Evolutionary conservation across 2,888 invertebrate species (phyloP), one percentile per base, ranked within the genome.

Genomic region (Scaptomyza reducta): DNA sequence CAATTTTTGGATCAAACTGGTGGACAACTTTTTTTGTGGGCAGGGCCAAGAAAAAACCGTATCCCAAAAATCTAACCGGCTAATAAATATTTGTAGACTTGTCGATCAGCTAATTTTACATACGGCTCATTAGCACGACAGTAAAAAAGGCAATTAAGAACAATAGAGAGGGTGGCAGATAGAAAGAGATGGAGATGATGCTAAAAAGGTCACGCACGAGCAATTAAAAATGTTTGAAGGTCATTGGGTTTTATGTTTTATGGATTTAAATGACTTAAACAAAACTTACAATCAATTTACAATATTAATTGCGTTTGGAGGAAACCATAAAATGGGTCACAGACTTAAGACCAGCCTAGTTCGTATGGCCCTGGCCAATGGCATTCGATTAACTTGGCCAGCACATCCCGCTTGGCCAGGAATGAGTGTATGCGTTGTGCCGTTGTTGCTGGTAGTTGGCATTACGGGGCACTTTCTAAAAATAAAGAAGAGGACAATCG

Each of bases 381-480:
- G 62, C 31, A 10, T 22, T 7, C 25, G 63, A 27, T 53, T 35
- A 35, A 29, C 27, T 45, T 16, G 35, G 6, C 51, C 41, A 49
- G 57, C 27, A 27, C 70, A 53, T 63, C 31, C 18, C 47, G 47
- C 33, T n/a, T 49, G 49, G 33, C 18, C 33, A 49, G 33, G 49
- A 49, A n/a, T 49, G 31, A 18, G 29, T 46, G 29, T 46, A 9
- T 25, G 7, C 13, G 27, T 45, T 14, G 13, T 33, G 11, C 13
- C 13, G 4, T 33, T 33, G 11, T 33, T 35, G n/a, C n/a, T 10
- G n/a, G 11, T 27, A n/a, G 11, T 33, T 42, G 41, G 22, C 60
- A 51, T 62, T 70, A 42, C 64, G 58, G 51, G 42, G 54, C 69
- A 84, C 79, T 80, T 80, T 80, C 79, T 72, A 80, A 80, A 76